Evolutionary conservation across 2,113 vertebrate species (phyloP).

Genomic region (Carassius gibelio): DNA sequence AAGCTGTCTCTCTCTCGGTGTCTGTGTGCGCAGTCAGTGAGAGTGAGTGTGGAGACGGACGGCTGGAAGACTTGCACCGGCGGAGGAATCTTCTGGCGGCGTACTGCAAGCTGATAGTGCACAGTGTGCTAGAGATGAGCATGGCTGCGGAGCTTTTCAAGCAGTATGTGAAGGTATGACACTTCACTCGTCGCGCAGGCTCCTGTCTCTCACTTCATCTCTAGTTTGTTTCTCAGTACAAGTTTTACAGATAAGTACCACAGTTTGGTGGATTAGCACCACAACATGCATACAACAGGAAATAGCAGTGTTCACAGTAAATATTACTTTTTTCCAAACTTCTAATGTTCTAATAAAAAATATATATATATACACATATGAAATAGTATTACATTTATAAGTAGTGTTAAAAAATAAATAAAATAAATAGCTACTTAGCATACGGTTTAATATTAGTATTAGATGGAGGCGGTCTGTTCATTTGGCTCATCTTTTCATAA

Average conservation of each 20-base stretch:
- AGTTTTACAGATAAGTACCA: neutral
- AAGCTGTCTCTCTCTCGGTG: conserved; percentile 55
- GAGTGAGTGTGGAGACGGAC: conserved; percentile 64
- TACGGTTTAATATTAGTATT: neutral
- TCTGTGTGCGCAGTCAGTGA: conserved; percentile 62
- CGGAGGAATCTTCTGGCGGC: conserved; percentile 82
- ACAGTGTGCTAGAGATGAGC: conserved; percentile 85
- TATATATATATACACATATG: neutral
- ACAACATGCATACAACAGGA: neutral
- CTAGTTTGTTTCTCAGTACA: neutral
- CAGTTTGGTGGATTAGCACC: neutral
- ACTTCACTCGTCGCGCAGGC: neutral
- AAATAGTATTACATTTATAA: neutral
- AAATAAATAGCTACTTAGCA: neutral
- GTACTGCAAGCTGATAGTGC: conserved; percentile 86
- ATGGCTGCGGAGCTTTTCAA: conserved; percentile 84
- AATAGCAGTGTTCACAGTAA: neutral
- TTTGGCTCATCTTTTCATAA: conserved; percentile 15
- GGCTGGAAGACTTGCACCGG: conserved; percentile 77
- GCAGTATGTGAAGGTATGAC: conserved; percentile 85
- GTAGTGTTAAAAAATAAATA: neutral
- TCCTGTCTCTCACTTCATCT: no score
- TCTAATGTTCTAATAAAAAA: neutral
- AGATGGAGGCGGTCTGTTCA: conserved; percentile 25
- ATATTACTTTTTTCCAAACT: neutral